Base-by-base conservation (phyloP, 2,113 vertebrate species). In the Calidris pugnax region DNA sequence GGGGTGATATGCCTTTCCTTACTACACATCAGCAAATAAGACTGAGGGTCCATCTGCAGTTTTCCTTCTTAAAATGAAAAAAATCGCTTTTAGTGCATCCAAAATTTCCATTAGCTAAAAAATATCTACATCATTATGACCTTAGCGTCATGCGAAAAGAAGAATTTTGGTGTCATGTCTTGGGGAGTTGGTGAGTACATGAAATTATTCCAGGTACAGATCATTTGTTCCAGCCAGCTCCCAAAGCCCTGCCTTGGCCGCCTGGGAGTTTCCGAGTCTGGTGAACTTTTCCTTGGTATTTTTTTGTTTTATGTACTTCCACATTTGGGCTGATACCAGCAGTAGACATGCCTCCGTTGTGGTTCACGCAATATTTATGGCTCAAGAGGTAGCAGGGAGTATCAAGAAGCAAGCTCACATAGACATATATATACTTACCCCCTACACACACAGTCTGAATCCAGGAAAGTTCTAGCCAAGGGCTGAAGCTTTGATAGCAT, bases 1-100 rank as follows among this genome's bases (percentile, higher is more conserved):
- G 92, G 91, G 97, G 82, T 92, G 93, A 97, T 81, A 77, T 7
- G 63, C 82, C 79, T 98, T 97, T 95, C 94, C 93, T 96, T 93
- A 80, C 69, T 91, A 79, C 43, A 83, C 53, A 95, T 84, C 96
- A 95, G 67, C 87, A 88, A 96, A 89, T 19, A 97, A 97, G 76
- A 88, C 95, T 35, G 56, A 88, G 69, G 64, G 77, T 77, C 56
- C 82, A 89, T 67, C 48, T 87, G 85, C 68, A 93, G 66, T 92
- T 89, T 93, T 86, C 77, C 53, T 88, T 93, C 91, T 96, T 75
- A 72, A 76, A 56, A 35, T n/a, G 28, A 50, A 91, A 95, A 95
- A 95, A 96, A 90, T 72, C 96, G 56, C 64, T 93, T 82, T 90
- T 4, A 64, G 62, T 11, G 9, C 30, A 79, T 43, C 72, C 28